Percentiles rank a stretch among this genome's conserved stretches.
phyloP scores from a whole-genome alignment of 2,113 vertebrate species.

The Gobio gobio region DNA sequence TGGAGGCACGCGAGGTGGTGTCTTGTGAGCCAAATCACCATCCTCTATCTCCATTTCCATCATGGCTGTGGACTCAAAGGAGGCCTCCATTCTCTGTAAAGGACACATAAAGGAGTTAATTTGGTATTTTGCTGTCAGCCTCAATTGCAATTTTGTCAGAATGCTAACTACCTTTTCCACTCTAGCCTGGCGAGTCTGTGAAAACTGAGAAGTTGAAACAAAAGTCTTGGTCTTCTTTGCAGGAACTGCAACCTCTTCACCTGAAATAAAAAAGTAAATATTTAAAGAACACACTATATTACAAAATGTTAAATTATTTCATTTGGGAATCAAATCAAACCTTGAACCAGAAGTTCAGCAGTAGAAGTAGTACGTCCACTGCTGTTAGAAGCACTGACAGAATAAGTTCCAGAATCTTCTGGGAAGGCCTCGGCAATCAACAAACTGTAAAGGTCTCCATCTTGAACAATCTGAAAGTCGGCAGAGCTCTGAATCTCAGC shows the following conservation, averaged over 20 bases:
- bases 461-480: conserved; percentile 94
- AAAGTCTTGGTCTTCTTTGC: conserved; percentile 98
- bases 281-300: not conserved
- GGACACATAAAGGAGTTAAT: not conserved
- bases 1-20: conserved; percentile 89
- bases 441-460: conserved; percentile 93
- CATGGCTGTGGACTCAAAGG: conserved; percentile 84
- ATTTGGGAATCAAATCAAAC: conserved; percentile 61
- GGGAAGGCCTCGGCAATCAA: conserved; percentile 89
- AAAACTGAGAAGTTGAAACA: conserved; percentile 90
- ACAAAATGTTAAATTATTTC: not conserved
- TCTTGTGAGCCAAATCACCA: conserved; percentile 87
- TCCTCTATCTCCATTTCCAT: conserved; percentile 87
- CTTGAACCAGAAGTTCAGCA: conserved; percentile 88
- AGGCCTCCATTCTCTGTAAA: conserved; percentile 86
- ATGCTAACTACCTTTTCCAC: conserved; percentile 84
- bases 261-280: conserved; percentile 67
- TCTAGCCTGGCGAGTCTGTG: conserved; percentile 85
- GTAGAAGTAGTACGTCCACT: conserved; percentile 89
- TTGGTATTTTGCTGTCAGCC: not conserved
- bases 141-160: not conserved
- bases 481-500: conserved; percentile 97
- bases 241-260: conserved; percentile 90
- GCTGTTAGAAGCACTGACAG: conserved; percentile 88
- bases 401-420: conserved; percentile 92